Evolutionary conservation across 2,888 invertebrate genomes (phyloP), one percentile per base, ranked within the genome.

Genomic region (Volucella zonaria): DNA sequence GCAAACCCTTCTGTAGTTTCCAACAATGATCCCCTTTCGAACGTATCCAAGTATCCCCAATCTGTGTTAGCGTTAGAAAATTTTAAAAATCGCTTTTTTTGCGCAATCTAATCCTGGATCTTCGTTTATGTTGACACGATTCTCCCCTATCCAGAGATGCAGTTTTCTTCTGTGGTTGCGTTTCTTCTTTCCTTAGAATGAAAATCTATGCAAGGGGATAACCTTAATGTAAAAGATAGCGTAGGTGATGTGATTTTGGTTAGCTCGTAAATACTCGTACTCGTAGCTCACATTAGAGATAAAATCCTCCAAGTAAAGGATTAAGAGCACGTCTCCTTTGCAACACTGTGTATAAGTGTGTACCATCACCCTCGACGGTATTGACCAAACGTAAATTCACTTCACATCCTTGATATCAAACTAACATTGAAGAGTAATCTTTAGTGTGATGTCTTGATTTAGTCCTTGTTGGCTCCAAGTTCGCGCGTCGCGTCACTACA

Each of bases 381-480:
- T 66, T 75, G 75, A 75, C 75, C 70, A 47, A 62, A 54, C 64
- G 23, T n/a, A 62, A 67, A 43, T 49, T 54, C 56, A 49, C n/a
- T 40, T 47, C 52, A 54, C 43, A 59, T 61, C n/a, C 61, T 45
- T 11, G 8, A 38, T 23, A 47, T 49, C 38, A 3, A 74, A 56
- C 64, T 74, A 66, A 58, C 49, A 40, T 51, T 43, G 58, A 14
- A 56, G 68, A 40, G 70, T 78, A 56, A 78, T 78, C 64, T 58
- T 49, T 31, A 58, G 64, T 56, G 78, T 78, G 78, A 78, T 58
- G 78, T 64, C 70, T 78, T 71, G 78, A 78, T 78, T 78, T 71
- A 56, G 62, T 64, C 56, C 58, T 64, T 31, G 23, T 9, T 38
- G 31, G 6, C 43, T 8, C 61, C 15, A 58, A 59, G 18, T 43